A percentile compares a stretch with the other conserved stretches of the same genome.
Evolutionary conservation across 2,113 vertebrate species (phyloP).

Genomic region (Picathartes gymnocephalus): DNA sequence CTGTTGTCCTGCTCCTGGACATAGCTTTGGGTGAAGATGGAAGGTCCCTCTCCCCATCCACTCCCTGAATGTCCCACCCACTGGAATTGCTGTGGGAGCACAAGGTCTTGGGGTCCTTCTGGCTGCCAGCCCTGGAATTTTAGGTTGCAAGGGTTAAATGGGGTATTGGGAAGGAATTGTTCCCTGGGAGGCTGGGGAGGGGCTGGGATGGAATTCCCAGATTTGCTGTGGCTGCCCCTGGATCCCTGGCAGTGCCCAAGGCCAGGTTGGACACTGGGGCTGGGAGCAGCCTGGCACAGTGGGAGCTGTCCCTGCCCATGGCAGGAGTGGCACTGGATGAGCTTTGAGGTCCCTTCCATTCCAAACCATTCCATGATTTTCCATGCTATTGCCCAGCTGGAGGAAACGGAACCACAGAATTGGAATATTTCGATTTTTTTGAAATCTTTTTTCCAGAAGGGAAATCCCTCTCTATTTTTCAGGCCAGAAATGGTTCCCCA

Average conservation of each 20-base stretch:
- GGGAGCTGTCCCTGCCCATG: neutral
- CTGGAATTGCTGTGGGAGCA: neutral
- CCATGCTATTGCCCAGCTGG: too few species aligned
- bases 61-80: neutral
- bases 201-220: too few species aligned
- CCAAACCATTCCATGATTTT: neutral
- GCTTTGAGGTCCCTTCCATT: neutral
- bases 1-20: neutral
- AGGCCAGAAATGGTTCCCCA: too few species aligned
- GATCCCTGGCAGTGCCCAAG: neutral
- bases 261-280: neutral
- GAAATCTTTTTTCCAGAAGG: too few species aligned
- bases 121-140: neutral
- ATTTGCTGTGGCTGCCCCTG: neutral
- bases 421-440: too few species aligned
- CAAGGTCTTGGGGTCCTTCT: accelerated
- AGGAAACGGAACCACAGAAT: too few species aligned
- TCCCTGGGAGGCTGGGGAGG: neutral
- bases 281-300: neutral
- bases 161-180: neutral
- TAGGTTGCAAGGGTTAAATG: accelerated
- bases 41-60: neutral
- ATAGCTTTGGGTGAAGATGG: neutral
- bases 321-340: accelerated
- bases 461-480: too few species aligned